phyloP scores from a whole-genome alignment of 2,113 vertebrate genomes.

The Pimephales promelas region DNA sequence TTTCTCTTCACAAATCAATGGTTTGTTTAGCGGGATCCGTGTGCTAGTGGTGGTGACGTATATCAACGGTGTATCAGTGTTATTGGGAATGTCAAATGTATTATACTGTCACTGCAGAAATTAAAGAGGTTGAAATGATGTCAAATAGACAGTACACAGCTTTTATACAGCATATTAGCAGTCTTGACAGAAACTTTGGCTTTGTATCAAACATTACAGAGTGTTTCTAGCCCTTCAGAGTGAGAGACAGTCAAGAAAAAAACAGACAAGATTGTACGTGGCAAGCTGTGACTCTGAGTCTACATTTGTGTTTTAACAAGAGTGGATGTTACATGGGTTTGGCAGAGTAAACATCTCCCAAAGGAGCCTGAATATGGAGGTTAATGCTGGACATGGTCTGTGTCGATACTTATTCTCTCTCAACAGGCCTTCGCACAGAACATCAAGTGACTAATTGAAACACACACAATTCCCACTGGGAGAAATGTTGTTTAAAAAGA shows the following conservation, averaged over 20 bases:
- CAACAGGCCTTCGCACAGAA: conserved; percentile 15
- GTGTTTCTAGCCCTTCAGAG: neutral
- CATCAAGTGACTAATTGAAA: conserved; percentile 49
- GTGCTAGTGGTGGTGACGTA: no score
- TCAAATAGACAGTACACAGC: conserved; percentile 18
- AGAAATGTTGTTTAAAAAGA: conserved; percentile 34
- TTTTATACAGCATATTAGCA: neutral
- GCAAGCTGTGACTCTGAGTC: neutral
- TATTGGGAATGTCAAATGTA: conserved; percentile 23
- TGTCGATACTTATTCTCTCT: conserved; percentile 42
- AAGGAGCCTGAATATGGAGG: conserved; percentile 30
- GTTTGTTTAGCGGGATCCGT: no score
- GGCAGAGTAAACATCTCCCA: conserved; percentile 33
- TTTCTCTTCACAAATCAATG: no score
- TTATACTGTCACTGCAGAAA: conserved; percentile 20
- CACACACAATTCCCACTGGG: conserved; percentile 35
- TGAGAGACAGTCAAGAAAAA: conserved; percentile 20
- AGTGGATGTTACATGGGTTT: neutral
- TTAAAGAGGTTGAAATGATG: conserved; percentile 14
- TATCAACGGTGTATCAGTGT: conserved; percentile 9
- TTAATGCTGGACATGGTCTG: conserved; percentile 44
- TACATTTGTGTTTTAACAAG: conserved; percentile 17
- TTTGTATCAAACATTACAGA: conserved; percentile 20
- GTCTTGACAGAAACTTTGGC: conserved; percentile 11
- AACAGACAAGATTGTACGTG: conserved; percentile 12